Evolutionary conservation across 2,113 vertebrate species (phyloP), one percentile per base, ranked within the genome.

Genomic region (Elaphurus davidianus): DNA sequence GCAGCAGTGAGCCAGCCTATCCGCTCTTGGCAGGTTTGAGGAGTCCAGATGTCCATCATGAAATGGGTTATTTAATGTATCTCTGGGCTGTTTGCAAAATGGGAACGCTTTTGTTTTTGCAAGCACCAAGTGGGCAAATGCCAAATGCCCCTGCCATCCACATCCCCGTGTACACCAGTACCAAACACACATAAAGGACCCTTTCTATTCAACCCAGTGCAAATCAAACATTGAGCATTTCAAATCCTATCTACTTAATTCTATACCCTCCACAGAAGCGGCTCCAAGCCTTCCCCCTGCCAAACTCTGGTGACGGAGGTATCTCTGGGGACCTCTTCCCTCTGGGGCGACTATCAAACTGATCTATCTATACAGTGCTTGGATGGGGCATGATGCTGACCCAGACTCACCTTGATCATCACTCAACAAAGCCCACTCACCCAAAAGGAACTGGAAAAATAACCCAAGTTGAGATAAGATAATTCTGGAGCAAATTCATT

Each of bases 31-130:
- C 98, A 98, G 98, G 97, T 94, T 96, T 95, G 97, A 98, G 76
- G 97, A 97, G 98, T 98, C 98, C 99, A 99, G 99, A 99, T 99
- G 99, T 98, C 99, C 98, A 92, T 97, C 98, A 96, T 98, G 98
- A 99, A 99, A 98, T 97, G 93, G 96, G 96, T 98, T 99, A 98
- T 99, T 99, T 98, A 98, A 98, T 98, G 96, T 98, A 98, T 99
- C 98, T 98, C 94, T 93, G 98, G 99, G 98, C 98, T 97, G 98
- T 99, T 98, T 99, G 98, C 97, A 98, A 97, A 98, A 98, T 94
- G 98, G 97, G 98, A 98, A 98, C 92, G 98, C 94, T 94, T 98
- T 97, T 13, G 40, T 98, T 98, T 98, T 95, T 97, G 92, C 98
- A 98, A 99, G 98, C 97, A 98, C 97, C 87, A 92, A 93, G 91